phyloP scores from a whole-genome alignment of 1,140 invertebrate species.

The Neuroterus valhalla region DNA sequence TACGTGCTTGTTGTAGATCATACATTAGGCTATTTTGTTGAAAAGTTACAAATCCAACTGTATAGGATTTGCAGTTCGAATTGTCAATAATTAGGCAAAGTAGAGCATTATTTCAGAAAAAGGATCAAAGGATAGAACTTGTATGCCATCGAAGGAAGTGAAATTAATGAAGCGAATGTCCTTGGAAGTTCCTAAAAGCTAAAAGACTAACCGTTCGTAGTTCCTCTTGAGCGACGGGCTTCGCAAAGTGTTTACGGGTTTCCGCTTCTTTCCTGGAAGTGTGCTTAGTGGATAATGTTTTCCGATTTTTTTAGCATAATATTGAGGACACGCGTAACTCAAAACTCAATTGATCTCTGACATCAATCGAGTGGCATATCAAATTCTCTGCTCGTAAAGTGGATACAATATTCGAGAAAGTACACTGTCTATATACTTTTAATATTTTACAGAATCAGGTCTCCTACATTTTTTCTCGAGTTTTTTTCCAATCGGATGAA shows the following conservation, averaged over 20 bases:
- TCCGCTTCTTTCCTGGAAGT: slow-evolving; percentile 45
- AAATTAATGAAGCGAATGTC: slow-evolving; percentile 61
- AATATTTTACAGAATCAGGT: too few relatives aligned
- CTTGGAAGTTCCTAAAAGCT: slow-evolving; percentile 39
- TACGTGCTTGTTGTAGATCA: too few relatives aligned
- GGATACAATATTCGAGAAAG: background rate
- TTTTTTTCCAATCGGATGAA: too few relatives aligned
- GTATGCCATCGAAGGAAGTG: slow-evolving; percentile 46
- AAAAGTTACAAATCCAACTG: too few relatives aligned
- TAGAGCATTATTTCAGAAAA: background rate
- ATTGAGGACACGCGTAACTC: slow-evolving; percentile 12
- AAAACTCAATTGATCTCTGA: slow-evolving; percentile 4
- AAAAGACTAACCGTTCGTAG: slow-evolving; percentile 54
- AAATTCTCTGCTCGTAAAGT: slow-evolving; percentile 1
- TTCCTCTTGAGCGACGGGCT: slow-evolving; percentile 55
- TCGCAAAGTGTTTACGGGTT: slow-evolving; percentile 42
- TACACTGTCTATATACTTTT: too few relatives aligned
- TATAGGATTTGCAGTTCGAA: too few relatives aligned
- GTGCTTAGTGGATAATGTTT: slow-evolving; percentile 38
- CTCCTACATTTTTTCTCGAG: too few relatives aligned
- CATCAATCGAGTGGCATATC: slow-evolving; percentile 19
- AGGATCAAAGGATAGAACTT: slow-evolving; percentile 18
- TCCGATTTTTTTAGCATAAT: slow-evolving; percentile 1
- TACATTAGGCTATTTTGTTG: too few relatives aligned
- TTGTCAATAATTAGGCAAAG: background rate